These are phyloP conservation scores for Patiria pectinifera DNA, from an alignment of 53 echinoderm and acorn worm genomes.

Conservation along the genomic window DNA sequence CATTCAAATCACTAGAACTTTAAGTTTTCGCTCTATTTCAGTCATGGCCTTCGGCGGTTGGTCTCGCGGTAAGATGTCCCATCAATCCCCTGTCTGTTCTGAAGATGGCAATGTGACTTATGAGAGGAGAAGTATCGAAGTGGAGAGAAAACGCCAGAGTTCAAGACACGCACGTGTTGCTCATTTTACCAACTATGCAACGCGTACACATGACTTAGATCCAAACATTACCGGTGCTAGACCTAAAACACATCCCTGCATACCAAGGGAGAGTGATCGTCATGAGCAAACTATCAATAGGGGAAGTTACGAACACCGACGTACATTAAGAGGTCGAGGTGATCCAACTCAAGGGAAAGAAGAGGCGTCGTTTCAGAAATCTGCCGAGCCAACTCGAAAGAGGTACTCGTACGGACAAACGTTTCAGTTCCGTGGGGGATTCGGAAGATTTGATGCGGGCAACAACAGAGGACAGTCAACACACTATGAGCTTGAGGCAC, in stretches of 20 bases:
- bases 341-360: not conserved
- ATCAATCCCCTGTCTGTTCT: not conserved
- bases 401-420: not conserved
- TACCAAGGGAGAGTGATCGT: not conserved
- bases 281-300: not conserved
- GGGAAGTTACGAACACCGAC: not conserved
- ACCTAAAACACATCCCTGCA: not conserved
- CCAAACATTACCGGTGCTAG: not conserved
- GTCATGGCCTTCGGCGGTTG: not conserved
- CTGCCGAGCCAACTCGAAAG: not conserved
- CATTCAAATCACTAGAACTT: not conserved
- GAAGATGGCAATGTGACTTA: not conserved
- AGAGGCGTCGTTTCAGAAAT: not conserved
- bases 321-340: not conserved
- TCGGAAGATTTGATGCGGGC: not conserved
- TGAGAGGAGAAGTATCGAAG: not conserved
- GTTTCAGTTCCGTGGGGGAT: not conserved
- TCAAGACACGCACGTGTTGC: not conserved
- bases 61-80: not conserved
- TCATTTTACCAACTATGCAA: not conserved
- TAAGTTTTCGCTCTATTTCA: not conserved
- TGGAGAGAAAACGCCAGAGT: not conserved
- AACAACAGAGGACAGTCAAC: not conserved
- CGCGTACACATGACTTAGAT: not conserved
- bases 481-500: not conserved